Evolutionary conservation across 2,113 vertebrate genomes (phyloP).

Genomic region (Myiozetetes cayanensis): DNA sequence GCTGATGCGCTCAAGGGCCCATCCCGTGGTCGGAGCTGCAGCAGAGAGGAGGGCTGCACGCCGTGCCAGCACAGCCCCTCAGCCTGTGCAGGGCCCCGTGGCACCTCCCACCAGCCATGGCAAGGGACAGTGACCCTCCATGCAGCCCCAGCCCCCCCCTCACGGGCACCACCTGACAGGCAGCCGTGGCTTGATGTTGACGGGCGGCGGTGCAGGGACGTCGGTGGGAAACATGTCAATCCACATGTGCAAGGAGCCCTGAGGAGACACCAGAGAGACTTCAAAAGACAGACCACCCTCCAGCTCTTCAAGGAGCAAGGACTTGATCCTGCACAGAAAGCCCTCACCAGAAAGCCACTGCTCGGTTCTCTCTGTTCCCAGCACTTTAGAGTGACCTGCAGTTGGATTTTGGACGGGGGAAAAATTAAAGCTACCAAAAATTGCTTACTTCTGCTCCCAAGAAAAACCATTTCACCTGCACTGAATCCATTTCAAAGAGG

Average conservation of each 20-base stretch:
- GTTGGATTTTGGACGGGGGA: neutral
- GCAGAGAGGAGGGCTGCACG: neutral
- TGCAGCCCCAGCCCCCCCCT: neutral
- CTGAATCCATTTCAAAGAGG: neutral
- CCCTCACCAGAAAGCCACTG: neutral
- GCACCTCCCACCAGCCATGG: accelerated
- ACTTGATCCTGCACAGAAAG: neutral
- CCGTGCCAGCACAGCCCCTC: neutral
- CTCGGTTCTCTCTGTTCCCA: neutral
- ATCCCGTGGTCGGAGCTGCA: neutral
- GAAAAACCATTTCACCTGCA: neutral
- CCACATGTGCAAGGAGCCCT: constrained; percentile 96
- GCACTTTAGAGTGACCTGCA: neutral
- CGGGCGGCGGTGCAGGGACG: constrained; percentile 82
- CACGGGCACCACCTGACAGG: constrained; percentile 77
- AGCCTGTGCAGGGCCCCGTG: neutral
- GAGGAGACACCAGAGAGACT: neutral
- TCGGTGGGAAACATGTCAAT: constrained; percentile 93
- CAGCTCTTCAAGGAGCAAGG: neutral
- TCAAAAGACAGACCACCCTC: neutral
- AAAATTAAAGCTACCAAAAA: neutral
- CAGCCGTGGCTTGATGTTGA: constrained; percentile 89
- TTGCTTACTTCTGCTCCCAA: neutral
- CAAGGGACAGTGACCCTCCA: neutral
- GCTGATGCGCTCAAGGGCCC: neutral